Evolutionary conservation across 2,113 vertebrate species (phyloP).

Genomic region (Lophura nycthemera): DNA sequence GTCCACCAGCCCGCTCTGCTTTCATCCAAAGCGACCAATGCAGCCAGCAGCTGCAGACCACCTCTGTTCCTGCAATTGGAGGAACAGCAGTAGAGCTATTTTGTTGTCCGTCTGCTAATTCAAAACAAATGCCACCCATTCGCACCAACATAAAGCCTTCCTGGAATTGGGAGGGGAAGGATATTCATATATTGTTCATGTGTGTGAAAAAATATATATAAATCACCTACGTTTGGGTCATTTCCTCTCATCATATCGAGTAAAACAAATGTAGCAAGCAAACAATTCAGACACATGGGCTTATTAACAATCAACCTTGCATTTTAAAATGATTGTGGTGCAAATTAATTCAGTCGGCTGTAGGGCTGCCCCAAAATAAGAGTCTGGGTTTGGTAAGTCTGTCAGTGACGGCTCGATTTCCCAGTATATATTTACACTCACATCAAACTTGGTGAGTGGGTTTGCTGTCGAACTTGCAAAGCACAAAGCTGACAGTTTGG

Average conservation of each 20-base stretch:
- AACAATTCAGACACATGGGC: background rate
- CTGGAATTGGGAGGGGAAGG: background rate
- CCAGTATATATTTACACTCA: constrained; percentile 57
- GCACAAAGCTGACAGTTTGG: constrained; percentile 47
- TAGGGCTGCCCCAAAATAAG: constrained; percentile 48
- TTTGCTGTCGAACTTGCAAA: constrained; percentile 46
- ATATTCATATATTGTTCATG: background rate
- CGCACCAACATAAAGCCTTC: background rate
- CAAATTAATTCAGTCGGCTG: constrained; percentile 31
- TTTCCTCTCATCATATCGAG: background rate
- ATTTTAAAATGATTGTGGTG: background rate
- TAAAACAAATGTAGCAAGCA: background rate
- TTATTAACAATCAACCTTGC: background rate
- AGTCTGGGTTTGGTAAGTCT: constrained; percentile 58
- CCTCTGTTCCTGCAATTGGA: background rate
- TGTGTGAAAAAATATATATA: background rate
- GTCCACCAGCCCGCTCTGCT: background rate
- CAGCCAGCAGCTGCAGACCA: background rate
- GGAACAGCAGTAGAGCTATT: background rate
- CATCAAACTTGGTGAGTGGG: constrained; percentile 59
- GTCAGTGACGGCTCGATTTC: constrained; percentile 49
- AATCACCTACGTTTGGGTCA: background rate
- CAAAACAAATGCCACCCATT: background rate
- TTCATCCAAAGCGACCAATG: background rate
- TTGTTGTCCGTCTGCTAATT: background rate